Percentiles rank a stretch among this genome's conserved stretches.
Evolutionary conservation across 2,888 invertebrate species (phyloP).

Genomic region (Sicus ferrugineus): DNA sequence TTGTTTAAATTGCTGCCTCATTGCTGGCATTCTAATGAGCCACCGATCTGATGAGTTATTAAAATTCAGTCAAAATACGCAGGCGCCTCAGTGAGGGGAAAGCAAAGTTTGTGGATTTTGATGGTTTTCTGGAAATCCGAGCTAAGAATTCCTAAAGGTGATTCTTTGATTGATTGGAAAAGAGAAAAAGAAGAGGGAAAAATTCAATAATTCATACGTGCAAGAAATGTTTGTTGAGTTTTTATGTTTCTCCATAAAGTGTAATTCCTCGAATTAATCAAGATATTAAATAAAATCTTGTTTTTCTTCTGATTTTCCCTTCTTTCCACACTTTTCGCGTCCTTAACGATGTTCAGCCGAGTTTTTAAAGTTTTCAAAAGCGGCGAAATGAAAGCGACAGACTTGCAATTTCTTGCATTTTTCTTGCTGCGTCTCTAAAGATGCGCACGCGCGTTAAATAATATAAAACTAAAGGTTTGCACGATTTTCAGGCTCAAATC

Average conservation of each 20-base stretch:
- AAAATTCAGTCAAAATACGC: neutral
- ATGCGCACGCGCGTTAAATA: neutral
- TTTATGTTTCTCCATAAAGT: too few relatives aligned
- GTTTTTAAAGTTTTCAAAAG: too few relatives aligned
- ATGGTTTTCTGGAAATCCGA: neutral
- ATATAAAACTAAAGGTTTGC: neutral
- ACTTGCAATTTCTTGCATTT: neutral
- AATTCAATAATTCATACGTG: too few relatives aligned
- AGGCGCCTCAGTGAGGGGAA: neutral
- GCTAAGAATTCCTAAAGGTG: too few relatives aligned
- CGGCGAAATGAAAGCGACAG: too few relatives aligned
- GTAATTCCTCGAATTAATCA: too few relatives aligned
- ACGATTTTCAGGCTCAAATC: constrained; percentile 6
- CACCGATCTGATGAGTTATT: neutral
- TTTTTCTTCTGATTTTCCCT: too few relatives aligned
- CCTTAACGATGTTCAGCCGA: too few relatives aligned
- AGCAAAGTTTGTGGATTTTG: neutral
- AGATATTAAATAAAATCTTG: too few relatives aligned
- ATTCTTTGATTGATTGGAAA: too few relatives aligned
- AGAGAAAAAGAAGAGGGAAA: too few relatives aligned
- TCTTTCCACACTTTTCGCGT: too few relatives aligned
- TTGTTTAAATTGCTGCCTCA: neutral
- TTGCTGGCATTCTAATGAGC: neutral
- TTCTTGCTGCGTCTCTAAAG: neutral
- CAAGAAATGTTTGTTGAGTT: neutral